Evolutionary conservation across 2,888 invertebrate genomes (phyloP).

Genomic region (Tetranychus truncatus): DNA sequence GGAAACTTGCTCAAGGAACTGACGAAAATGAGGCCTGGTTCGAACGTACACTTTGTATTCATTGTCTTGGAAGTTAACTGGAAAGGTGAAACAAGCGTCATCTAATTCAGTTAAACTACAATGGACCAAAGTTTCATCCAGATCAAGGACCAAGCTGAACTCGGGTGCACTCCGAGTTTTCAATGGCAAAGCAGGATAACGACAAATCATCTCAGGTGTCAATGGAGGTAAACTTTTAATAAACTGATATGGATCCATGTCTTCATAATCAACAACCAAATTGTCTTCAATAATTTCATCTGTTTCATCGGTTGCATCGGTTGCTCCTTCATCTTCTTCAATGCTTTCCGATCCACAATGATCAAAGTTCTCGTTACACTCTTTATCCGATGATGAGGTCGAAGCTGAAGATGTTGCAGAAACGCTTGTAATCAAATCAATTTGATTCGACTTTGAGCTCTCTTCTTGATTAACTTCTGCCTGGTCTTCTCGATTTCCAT

Average conservation of each 20-base stretch:
- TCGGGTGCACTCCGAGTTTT: slow-evolving; percentile 81
- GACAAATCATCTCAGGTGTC: slow-evolving; percentile 41
- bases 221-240: slow-evolving; percentile 73
- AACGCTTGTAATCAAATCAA: not conserved
- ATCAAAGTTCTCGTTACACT: not conserved
- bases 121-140: slow-evolving; percentile 88
- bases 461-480: not conserved
- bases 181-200: slow-evolving; percentile 57
- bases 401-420: not conserved
- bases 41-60: slow-evolving; percentile 64
- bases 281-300: not conserved
- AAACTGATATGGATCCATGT: slow-evolving; percentile 45
- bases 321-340: not conserved
- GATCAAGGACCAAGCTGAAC: slow-evolving; percentile 53
- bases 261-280: slow-evolving; percentile 14
- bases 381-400: not conserved
- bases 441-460: not conserved
- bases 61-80: slow-evolving; percentile 73
- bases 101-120: slow-evolving; percentile 77
- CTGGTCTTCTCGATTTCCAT: not conserved
- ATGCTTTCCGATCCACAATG: not conserved
- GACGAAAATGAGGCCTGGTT: slow-evolving; percentile 71
- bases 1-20: slow-evolving; percentile 74
- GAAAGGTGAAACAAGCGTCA: slow-evolving; percentile 81
- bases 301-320: not conserved